These are phyloP conservation scores for Lycophotia porphyrea DNA, from an alignment of 2,888 invertebrate genomes.

Conservation along the genomic window DNA sequence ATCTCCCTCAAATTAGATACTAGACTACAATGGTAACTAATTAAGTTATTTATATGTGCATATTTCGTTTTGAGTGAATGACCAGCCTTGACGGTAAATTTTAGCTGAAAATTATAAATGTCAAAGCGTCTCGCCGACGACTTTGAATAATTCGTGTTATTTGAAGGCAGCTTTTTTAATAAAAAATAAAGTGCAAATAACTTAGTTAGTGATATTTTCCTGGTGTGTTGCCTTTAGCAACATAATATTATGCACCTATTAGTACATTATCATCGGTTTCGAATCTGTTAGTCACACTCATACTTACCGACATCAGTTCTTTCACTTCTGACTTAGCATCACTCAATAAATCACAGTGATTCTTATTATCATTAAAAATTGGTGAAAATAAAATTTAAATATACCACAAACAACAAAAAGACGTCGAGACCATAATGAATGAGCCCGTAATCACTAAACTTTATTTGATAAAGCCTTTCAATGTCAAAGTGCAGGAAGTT, in stretches of 20 bases:
- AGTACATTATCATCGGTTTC: background rate
- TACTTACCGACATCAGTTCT: too few relatives aligned
- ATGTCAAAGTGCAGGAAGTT: background rate
- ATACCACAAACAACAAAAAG: too few relatives aligned
- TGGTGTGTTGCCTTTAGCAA: background rate
- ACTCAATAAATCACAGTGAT: background rate
- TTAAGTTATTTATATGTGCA: conserved; percentile 32
- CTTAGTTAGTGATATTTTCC: background rate
- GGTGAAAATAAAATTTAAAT: too few relatives aligned
- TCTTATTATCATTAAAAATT: background rate
- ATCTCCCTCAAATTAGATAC: conserved; percentile 3
- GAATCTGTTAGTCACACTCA: background rate
- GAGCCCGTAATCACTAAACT: background rate
- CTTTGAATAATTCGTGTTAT: conserved; percentile 24
- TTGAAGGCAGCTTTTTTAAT: conserved; percentile 10
- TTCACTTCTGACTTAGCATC: too few relatives aligned
- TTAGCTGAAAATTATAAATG: conserved; percentile 28
- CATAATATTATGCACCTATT: background rate
- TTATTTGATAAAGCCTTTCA: background rate
- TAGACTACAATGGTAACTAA: background rate
- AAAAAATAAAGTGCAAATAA: background rate
- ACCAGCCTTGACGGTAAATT: conserved; percentile 40
- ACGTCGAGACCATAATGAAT: background rate
- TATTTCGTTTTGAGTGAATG: conserved; percentile 42
- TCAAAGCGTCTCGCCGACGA: conserved; percentile 11